These are phyloP conservation scores for Chelon auratus DNA, from an alignment of 2,797 vertebrate genomes.

Conservation along the genomic window DNA sequence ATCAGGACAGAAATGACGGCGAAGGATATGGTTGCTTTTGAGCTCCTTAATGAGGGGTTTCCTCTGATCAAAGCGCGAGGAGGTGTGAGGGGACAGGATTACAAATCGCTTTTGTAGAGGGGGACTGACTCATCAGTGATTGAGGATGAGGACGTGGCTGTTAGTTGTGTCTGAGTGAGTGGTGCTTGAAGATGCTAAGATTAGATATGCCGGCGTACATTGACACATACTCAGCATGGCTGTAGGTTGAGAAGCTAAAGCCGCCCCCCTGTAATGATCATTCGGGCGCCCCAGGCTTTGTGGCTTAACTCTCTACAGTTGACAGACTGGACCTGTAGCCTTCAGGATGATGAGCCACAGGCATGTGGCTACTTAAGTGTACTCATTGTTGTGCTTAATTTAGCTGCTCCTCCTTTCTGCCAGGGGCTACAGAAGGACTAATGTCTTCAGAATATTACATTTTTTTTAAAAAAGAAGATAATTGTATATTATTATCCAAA, in stretches of 20 bases:
- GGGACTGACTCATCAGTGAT: constrained; percentile 28
- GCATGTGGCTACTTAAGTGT: constrained; percentile 46
- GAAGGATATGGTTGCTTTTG: constrained; percentile 12
- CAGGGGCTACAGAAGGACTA: constrained; percentile 12
- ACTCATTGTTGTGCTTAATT: constrained; percentile 38
- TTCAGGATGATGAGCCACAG: constrained; percentile 38
- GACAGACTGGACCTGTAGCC: constrained; percentile 54
- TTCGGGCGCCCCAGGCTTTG: constrained; percentile 19
- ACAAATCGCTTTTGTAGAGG: constrained; percentile 28
- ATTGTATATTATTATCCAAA: neutral
- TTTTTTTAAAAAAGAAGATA: neutral
- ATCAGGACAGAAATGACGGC: constrained; percentile 23
- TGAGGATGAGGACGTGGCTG: constrained; percentile 39
- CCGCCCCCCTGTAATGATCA: constrained; percentile 18
- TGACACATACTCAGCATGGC: constrained; percentile 51
- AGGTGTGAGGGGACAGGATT: constrained; percentile 30
- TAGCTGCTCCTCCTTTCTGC: constrained; percentile 34
- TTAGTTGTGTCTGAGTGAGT: constrained; percentile 31
- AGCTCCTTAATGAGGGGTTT: constrained; percentile 52
- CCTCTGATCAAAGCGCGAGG: constrained; percentile 47
- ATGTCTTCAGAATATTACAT: neutral
- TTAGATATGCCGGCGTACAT: constrained; percentile 59
- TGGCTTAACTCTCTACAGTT: constrained; percentile 13
- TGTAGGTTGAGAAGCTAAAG: constrained; percentile 25
- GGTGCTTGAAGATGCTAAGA: constrained; percentile 59